Percentiles rank a stretch among this genome's conserved stretches.
Evolutionary conservation across 2,113 vertebrate species (phyloP).

Genomic region (Probosciger aterrimus): DNA sequence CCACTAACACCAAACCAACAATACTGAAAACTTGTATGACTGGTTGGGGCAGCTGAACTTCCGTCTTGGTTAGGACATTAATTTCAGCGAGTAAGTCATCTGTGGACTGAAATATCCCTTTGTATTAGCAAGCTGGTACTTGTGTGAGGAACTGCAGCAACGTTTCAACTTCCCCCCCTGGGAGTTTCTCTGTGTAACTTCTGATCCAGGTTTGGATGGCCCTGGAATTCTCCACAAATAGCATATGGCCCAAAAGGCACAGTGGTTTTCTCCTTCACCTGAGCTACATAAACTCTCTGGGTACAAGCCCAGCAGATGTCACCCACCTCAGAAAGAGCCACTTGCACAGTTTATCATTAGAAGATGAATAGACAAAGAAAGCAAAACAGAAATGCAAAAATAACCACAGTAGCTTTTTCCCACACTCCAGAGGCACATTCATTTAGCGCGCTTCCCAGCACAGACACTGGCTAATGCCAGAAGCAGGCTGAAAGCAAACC

Average conservation of each 20-base stretch:
- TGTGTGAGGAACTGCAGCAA: background rate
- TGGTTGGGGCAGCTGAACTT: background rate
- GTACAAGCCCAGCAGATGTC: background rate
- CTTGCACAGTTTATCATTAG: background rate
- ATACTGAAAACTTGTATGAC: background rate
- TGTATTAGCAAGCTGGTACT: background rate
- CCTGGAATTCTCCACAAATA: background rate
- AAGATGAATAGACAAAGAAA: background rate
- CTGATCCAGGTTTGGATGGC: background rate
- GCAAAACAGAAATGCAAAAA: background rate
- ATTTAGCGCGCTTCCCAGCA: background rate
- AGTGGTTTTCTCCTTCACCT: background rate
- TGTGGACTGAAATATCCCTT: background rate
- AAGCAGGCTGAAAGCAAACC: background rate
- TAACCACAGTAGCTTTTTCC: background rate
- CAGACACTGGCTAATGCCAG: background rate
- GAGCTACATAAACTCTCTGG: background rate
- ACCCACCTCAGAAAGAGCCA: background rate
- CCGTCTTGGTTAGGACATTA: background rate
- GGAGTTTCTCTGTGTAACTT: background rate
- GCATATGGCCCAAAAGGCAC: background rate
- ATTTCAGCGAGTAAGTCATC: background rate
- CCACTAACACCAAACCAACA: background rate
- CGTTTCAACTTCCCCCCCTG: background rate
- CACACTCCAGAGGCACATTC: background rate